Percentiles rank a stretch among this genome's conserved stretches.
Evolutionary conservation across 2,888 invertebrate genomes (phyloP).

Genomic region (Nipponacmea schrenckii): DNA sequence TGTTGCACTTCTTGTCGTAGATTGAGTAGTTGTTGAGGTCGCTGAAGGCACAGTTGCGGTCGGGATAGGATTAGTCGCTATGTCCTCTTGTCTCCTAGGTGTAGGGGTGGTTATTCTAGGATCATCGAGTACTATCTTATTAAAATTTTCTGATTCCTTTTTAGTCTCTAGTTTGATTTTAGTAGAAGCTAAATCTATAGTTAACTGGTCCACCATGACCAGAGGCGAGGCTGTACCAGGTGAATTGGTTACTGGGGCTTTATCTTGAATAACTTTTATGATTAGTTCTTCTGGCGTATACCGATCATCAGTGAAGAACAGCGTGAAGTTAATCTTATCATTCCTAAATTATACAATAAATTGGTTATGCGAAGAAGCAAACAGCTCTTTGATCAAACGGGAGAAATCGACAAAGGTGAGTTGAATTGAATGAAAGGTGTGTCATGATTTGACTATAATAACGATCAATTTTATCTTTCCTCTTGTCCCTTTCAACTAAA

Average conservation of each 20-base stretch:
- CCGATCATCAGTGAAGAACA: conserved; percentile 44
- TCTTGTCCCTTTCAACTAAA: too few species aligned
- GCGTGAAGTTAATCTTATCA: conserved; percentile 43
- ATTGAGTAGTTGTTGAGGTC: conserved; percentile 4
- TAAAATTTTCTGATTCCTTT: conserved; percentile 42
- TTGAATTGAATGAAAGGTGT: too few species aligned
- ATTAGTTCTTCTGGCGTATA: conserved; percentile 37
- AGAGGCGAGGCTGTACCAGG: conserved; percentile 13
- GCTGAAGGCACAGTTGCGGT: neutral
- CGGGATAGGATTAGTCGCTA: conserved; percentile 13
- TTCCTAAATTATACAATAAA: conserved; percentile 35
- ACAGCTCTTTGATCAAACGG: too few species aligned
- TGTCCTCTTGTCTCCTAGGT: neutral
- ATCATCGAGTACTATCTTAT: conserved; percentile 32
- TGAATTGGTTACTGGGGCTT: conserved; percentile 32
- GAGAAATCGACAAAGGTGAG: too few species aligned
- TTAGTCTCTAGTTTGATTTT: conserved; percentile 43
- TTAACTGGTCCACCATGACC: conserved; percentile 43
- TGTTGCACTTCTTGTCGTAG: conserved; percentile 10
- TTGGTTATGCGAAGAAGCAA: neutral
- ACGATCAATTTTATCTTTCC: too few species aligned
- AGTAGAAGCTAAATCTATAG: conserved; percentile 40
- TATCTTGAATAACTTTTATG: conserved; percentile 45
- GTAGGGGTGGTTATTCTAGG: neutral
- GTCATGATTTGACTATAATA: too few species aligned